Evolutionary conservation across 64 coral and sea anemone species (phyloP), one percentile per base, ranked within the genome.

Genomic region (Pachyseris speciosa): DNA sequence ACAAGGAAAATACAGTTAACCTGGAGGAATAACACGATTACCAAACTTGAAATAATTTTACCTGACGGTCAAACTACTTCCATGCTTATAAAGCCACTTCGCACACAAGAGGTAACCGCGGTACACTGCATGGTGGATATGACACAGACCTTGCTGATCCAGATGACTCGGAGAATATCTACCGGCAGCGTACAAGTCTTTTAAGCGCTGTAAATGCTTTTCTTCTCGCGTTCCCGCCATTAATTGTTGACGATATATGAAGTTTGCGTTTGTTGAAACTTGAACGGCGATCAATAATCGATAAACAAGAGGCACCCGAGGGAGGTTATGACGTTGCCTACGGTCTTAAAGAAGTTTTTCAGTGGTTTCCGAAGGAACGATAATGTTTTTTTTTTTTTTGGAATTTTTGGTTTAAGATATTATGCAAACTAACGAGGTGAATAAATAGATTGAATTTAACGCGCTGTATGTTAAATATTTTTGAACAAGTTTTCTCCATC

Each of bases 71-170:
- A 96, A 45, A 34, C 40, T 93, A 17, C 91, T 87, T 49, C 95
- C 95, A 32, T 93, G 95, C 34, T 93, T 96, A 24, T 80, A 80
- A 1, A 96, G 69, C 95, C 95, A 96, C 89, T 93, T 96, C 20
- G 77, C 51, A 67, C 91, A 93, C 6, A 73, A 72, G 12, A 96
- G 63, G 64, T 75, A 96, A 16, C 95, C 95, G 26, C 95, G 88
- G 13, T 85, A 93, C 8, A 60, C 61, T 29, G 89, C 84, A 19
- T 96, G 91, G 15, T 96, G 95, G 0, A 93, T 48, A 29, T 96
- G 95, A 19, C 86, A 84, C 55, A 96, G 42, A 17, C 95, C 95
- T 17, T 71, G 69, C 39, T 93, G 86, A 34, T 96, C 91, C 37
- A 86, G 73, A 48, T 47, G 29, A 48, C 93, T 84, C 20, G 83